Evolutionary conservation across 2,797 vertebrate species (phyloP).

Genomic region (Enteromius viviparus): DNA sequence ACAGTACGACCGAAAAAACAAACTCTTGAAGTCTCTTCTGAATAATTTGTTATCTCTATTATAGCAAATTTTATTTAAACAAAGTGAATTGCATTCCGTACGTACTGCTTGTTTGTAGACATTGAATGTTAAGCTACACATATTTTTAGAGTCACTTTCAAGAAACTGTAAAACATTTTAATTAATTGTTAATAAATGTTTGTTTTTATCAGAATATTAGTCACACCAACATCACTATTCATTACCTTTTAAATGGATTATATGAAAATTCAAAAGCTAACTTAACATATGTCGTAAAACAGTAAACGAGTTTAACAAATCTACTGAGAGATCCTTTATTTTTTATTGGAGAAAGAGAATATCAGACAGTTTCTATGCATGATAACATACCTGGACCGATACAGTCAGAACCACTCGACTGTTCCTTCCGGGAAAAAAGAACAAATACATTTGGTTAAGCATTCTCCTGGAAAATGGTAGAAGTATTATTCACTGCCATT

Average conservation of each 20-base stretch:
- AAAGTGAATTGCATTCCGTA: neutral
- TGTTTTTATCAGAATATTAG: neutral
- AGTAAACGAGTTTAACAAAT: neutral
- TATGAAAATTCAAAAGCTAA: neutral
- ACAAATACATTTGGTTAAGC: neutral
- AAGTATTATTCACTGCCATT: neutral
- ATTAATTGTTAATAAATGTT: neutral
- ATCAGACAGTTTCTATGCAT: neutral
- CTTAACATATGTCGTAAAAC: neutral
- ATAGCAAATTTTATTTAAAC: neutral
- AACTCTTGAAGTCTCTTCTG: neutral
- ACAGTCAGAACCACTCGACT: neutral
- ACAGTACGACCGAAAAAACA: neutral
- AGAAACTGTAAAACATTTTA: neutral
- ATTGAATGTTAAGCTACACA: neutral
- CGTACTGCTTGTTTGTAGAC: neutral
- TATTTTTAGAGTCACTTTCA: neutral
- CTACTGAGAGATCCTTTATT: neutral
- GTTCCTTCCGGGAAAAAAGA: neutral
- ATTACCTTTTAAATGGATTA: neutral
- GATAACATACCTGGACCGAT: neutral
- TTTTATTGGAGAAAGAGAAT: neutral
- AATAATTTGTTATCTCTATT: neutral
- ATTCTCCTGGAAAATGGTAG: neutral
- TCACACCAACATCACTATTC: neutral